Evolutionary conservation across 2,797 vertebrate species (phyloP).

Genomic region (Falco berigora): DNA sequence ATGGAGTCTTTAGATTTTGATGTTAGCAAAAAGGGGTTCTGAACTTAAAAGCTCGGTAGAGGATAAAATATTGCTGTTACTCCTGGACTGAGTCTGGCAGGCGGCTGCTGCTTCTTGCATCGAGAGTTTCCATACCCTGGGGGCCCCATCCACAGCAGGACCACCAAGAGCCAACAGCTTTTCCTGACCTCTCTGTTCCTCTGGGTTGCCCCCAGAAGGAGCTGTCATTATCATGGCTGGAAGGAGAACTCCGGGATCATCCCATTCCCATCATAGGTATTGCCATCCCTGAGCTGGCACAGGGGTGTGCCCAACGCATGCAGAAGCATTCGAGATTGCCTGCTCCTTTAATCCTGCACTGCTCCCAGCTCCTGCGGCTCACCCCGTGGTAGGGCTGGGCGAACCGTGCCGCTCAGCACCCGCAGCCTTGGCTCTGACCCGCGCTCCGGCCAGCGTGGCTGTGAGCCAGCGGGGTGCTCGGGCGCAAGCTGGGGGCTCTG

Average conservation of each 20-base stretch:
- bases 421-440: background rate
- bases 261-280: too few relatives aligned
- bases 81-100: background rate
- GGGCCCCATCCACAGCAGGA: background rate
- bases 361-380: background rate
- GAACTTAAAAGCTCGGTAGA: background rate
- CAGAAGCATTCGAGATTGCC: background rate
- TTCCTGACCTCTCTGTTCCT: background rate
- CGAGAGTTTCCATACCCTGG: background rate
- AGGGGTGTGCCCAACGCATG: background rate
- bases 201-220: background rate
- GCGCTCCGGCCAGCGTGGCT: background rate
- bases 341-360: background rate
- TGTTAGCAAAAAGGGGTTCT: background rate
- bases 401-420: background rate
- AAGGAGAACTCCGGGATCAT: background rate
- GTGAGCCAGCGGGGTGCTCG: background rate
- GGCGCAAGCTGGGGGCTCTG: accelerated
- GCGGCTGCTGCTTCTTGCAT: background rate
- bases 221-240: background rate
- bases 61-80: background rate
- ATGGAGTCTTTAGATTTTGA: background rate
- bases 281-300: background rate
- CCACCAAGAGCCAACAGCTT: background rate
- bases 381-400: background rate